These are phyloP conservation scores for Arenaria interpres DNA, from an alignment of 2,113 vertebrate genomes.

Conservation along the genomic window DNA sequence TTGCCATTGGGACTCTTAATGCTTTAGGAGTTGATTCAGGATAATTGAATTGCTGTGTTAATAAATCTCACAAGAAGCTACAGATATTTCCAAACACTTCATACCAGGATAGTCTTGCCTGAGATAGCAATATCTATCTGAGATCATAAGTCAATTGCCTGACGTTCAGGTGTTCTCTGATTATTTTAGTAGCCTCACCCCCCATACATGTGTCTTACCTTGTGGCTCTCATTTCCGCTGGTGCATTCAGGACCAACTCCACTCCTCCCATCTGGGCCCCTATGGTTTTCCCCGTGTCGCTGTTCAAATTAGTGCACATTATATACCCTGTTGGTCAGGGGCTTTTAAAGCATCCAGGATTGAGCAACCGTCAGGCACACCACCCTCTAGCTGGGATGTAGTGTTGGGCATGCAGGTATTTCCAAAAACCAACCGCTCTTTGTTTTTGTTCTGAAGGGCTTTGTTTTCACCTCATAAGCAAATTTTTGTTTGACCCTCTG, in stretches of 20 bases:
- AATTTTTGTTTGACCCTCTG: background rate
- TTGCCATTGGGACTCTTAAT: background rate
- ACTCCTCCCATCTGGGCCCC: rapidly evolving
- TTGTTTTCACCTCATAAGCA: background rate
- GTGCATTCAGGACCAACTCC: background rate
- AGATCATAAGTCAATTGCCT: background rate
- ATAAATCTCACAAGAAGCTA: background rate
- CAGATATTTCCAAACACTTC: background rate
- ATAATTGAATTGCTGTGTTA: background rate
- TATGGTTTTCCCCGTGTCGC: rapidly evolving
- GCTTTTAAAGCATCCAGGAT: background rate
- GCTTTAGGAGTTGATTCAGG: background rate
- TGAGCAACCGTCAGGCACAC: background rate
- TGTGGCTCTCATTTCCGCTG: rapidly evolving
- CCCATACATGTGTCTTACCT: rapidly evolving
- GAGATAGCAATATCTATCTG: background rate
- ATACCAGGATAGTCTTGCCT: background rate
- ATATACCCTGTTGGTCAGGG: background rate
- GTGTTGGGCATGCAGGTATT: rapidly evolving
- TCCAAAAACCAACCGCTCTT: background rate
- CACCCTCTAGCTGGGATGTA: background rate
- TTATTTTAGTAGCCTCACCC: background rate
- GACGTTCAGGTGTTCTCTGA: background rate
- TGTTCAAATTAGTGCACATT: rapidly evolving
- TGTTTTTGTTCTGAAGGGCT: background rate